A percentile compares a stretch with the other conserved stretches of the same genome.
phyloP scores from a whole-genome alignment of 2,113 vertebrate species.

The zebrafish (Danio rerio) region GRCz12tu NC_133193.1:25262501-25263000 shows the following conservation, averaged over 20 bases:
- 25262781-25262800: constrained; percentile 32
- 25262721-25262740: constrained; percentile 79
- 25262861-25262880: constrained; percentile 21
- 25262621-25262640: constrained; percentile 87
- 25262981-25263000: not conserved
- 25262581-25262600: constrained; percentile 91
- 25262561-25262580: constrained; percentile 91
- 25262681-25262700: constrained; percentile 92
- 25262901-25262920: not conserved
- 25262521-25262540: constrained; percentile 96
- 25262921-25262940: not conserved
- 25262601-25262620: constrained; percentile 89
- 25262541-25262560: constrained; percentile 92
- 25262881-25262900: constrained; percentile 20
- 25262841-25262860: not conserved
- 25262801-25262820: not conserved
- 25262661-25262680: constrained; percentile 87
- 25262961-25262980: constrained; percentile 14
- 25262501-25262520: constrained; percentile 88
- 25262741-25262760: constrained; percentile 80
- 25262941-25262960: constrained; percentile 18
- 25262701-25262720: constrained; percentile 79
- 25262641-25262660: constrained; percentile 99
- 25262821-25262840: constrained; percentile 53
- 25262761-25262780: constrained; percentile 33